A percentile compares a stretch with the other conserved stretches of the same genome.
Conservation (phyloP, 2,888 invertebrate genomes). For the Epirrhoe alternata region DNA sequence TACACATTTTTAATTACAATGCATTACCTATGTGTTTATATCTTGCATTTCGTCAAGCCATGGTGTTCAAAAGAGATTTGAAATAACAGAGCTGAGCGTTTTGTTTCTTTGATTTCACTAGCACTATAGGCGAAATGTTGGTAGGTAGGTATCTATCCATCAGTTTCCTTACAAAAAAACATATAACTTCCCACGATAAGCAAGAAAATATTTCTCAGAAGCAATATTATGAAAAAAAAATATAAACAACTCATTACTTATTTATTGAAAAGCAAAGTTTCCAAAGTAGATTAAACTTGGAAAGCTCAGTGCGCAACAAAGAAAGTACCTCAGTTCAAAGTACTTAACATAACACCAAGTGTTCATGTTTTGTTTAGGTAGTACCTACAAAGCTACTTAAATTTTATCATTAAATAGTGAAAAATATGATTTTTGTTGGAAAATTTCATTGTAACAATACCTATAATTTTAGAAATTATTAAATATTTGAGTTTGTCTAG, state of each 20-base stretch:
- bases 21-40: neutral
- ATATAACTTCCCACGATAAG: neutral
- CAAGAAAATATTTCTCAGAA: constrained; percentile 6
- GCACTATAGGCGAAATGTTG: too few species aligned
- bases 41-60: neutral
- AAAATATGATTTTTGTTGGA: too few species aligned
- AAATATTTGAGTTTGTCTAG: too few species aligned
- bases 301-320: constrained; percentile 30
- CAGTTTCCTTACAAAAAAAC: too few species aligned
- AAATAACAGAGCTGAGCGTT: neutral
- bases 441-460: too few species aligned
- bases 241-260: constrained; percentile 26
- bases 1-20: constrained; percentile 4
- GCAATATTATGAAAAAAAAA: constrained; percentile 1
- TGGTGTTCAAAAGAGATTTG: neutral
- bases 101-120: neutral
- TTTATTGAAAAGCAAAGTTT: constrained; percentile 37
- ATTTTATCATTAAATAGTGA: neutral
- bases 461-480: too few species aligned
- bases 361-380: constrained; percentile 22
- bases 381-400: neutral
- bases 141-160: too few species aligned
- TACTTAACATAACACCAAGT: constrained; percentile 31
- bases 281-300: constrained; percentile 44
- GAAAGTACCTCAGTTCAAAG: constrained; percentile 24